phyloP scores from a whole-genome alignment of 2,888 invertebrate genomes.

The Fabriciana adippe region DNA sequence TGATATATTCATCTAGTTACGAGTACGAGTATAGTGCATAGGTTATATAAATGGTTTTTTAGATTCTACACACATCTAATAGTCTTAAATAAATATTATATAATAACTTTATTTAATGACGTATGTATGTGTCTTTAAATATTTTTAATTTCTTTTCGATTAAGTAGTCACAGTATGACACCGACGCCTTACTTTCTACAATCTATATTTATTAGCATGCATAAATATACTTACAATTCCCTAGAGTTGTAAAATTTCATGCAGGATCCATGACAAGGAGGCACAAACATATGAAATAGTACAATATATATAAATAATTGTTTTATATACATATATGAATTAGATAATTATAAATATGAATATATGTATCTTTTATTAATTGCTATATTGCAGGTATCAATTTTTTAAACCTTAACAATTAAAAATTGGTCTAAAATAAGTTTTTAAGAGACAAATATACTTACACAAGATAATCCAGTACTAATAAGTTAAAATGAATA shows the following conservation, averaged over 20 bases:
- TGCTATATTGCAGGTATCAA: neutral
- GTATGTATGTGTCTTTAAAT: too few species aligned
- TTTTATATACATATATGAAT: conserved; percentile 7
- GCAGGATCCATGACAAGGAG: conserved; percentile 73
- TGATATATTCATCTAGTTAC: too few species aligned
- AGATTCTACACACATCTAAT: too few species aligned
- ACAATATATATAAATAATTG: conserved; percentile 22
- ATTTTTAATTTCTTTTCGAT: too few species aligned
- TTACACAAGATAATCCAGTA: neutral
- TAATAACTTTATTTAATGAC: too few species aligned
- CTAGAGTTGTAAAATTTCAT: conserved; percentile 74
- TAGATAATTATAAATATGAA: neutral
- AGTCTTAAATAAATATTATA: too few species aligned
- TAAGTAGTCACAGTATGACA: too few species aligned
- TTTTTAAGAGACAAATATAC: neutral
- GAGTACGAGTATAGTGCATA: too few species aligned
- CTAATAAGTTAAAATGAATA: neutral
- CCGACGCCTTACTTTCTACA: neutral
- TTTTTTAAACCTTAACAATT: neutral
- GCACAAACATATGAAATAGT: conserved; percentile 70
- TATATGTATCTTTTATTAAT: neutral
- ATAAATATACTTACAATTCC: conserved; percentile 75
- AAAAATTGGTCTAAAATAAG: neutral
- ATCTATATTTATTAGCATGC: conserved; percentile 38
- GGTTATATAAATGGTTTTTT: too few species aligned